Evolutionary conservation across 2,113 vertebrate species (phyloP), one percentile per base, ranked within the genome.

Genomic region (Corydoras sp.): DNA sequence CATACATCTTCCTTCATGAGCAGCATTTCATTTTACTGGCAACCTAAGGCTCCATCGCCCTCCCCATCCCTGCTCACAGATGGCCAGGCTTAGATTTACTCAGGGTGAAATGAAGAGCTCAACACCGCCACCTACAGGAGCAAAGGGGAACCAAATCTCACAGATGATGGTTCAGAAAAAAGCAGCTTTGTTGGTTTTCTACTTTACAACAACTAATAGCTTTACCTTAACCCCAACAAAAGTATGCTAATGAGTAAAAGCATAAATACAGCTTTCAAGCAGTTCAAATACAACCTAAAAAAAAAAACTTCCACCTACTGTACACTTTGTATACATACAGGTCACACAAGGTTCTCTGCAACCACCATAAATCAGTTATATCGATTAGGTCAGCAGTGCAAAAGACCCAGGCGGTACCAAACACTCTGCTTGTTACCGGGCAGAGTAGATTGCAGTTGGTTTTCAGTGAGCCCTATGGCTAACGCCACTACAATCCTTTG

Each of bases 91-190:
- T 73, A 35, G 66, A 60, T 64, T 24, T 10, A 9, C 1, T 14
- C 13, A n/a, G 15, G 32, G 10, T 30, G 11, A 35, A 43, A 48
- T 18, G 0, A 61, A 49, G 82, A 73, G 76, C 79, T 82, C 82
- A 82, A 87, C 76, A 85, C 85, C 85, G 85, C 85, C 82, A 87
- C 78, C 85, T 71, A 62, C 79, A 85, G 85, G 82, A 71, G 65
- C 18, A 0, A 15, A 2, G 65, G 29, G 15, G 8, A n/a, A 56
- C 35, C 35, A 43, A 5, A 60, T 14, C 58, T 32, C 64, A 68
- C 3, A 18, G 12, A 56, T 2, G 7, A 56, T 3, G 54, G 35
- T 43, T 43, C 7, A 8, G 35, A 43, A 43, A 43, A 43, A 43
- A 8, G 35, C 35, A 43, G 35, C 35, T 4, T 43, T 43, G 35